Evolutionary conservation across 37 sponge, comb jelly and placozoan genomes (phyloP).

Genomic region (Axinella damicornis): DNA sequence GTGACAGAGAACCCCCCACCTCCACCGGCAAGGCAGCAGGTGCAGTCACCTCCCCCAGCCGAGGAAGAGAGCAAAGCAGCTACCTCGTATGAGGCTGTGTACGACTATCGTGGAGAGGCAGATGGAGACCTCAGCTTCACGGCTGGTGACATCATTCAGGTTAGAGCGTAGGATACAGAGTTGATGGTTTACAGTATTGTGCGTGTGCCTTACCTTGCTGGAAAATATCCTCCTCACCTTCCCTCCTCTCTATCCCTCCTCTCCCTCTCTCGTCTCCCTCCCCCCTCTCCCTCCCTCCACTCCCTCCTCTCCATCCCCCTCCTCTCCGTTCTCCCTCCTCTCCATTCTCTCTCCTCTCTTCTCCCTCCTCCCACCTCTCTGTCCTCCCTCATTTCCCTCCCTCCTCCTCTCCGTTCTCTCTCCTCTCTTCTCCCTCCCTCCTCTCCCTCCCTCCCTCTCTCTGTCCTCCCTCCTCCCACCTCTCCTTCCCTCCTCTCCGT

Average conservation of each 20-base stretch:
- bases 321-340: too few relatives aligned
- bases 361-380: not conserved
- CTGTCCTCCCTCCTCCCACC: not conserved
- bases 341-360: too few relatives aligned
- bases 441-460: too few relatives aligned
- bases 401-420: not conserved
- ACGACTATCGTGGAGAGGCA: constrained; percentile 46
- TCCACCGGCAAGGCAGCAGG: not conserved
- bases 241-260: not conserved
- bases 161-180: too few relatives aligned
- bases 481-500: too few relatives aligned
- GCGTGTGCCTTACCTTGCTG: too few relatives aligned
- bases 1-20: not conserved
- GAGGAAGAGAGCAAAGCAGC: not conserved
- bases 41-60: not conserved
- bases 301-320: too few relatives aligned
- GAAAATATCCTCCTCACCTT: too few relatives aligned
- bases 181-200: too few relatives aligned
- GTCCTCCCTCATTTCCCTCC: not conserved
- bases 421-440: too few relatives aligned
- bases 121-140: constrained; percentile 72
- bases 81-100: constrained; percentile 50
- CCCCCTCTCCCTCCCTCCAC: too few relatives aligned
- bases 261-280: too few relatives aligned
- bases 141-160: constrained; percentile 66